phyloP scores from a whole-genome alignment of 2,113 vertebrate genomes.

The Lasiurus cinereus region DNA sequence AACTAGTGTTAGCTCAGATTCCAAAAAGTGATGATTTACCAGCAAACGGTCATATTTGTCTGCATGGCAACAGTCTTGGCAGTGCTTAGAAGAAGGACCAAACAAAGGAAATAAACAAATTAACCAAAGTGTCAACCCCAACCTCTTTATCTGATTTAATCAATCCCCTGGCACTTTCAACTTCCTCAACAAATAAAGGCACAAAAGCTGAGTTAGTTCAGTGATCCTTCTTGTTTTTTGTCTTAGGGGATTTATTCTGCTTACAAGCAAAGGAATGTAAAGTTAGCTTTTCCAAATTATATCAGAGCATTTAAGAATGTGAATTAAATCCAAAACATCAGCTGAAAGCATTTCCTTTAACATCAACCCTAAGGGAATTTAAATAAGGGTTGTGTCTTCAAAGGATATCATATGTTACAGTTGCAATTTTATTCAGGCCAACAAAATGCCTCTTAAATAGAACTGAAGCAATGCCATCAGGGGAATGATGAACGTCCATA shows the following conservation, averaged over 20 bases:
- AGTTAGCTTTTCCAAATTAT: slow-evolving; percentile 56
- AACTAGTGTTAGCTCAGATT: slow-evolving; percentile 81
- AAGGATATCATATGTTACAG: neutral
- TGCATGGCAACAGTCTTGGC: slow-evolving; percentile 63
- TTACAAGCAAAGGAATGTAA: slow-evolving; percentile 67
- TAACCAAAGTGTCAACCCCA: slow-evolving; percentile 65
- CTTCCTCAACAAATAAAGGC: slow-evolving; percentile 83
- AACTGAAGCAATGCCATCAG: neutral
- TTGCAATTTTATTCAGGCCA: neutral
- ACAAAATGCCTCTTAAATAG: neutral
- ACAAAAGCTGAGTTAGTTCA: slow-evolving; percentile 63
- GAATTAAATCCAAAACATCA: slow-evolving; percentile 56
- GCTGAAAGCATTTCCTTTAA: slow-evolving; percentile 62
- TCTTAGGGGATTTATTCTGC: slow-evolving; percentile 24
- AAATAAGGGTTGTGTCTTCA: slow-evolving; percentile 37
- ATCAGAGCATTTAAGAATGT: slow-evolving; percentile 61
- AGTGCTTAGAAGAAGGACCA: slow-evolving; percentile 61
- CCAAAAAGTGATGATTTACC: slow-evolving; percentile 85
- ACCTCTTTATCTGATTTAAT: slow-evolving; percentile 78
- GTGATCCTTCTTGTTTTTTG: slow-evolving; percentile 65
- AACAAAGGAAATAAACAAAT: slow-evolving; percentile 79
- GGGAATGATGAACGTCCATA: neutral
- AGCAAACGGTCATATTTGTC: slow-evolving; percentile 48
- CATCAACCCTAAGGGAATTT: slow-evolving; percentile 66
- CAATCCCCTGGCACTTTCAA: slow-evolving; percentile 21